phyloP scores from a whole-genome alignment of 2,113 vertebrate genomes.

The Labeo rohita region DNA sequence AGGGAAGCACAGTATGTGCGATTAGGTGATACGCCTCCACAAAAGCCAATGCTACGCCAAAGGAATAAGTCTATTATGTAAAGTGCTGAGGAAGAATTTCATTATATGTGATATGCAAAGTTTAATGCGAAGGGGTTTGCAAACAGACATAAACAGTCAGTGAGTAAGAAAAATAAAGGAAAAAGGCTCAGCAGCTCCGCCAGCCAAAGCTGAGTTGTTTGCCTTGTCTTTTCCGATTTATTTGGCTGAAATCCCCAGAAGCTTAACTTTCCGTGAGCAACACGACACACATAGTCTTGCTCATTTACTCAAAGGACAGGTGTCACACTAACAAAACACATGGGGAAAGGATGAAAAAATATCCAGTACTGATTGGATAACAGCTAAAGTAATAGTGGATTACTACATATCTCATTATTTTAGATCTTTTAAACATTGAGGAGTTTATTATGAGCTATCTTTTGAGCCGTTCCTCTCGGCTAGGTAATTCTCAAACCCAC shows the following conservation, averaged over 20 bases:
- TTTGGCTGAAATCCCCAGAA: slow-evolving; percentile 66
- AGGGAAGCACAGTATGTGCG: not conserved
- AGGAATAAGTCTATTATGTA: slow-evolving; percentile 28
- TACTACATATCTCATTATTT: slow-evolving; percentile 17
- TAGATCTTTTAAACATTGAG: slow-evolving; percentile 10
- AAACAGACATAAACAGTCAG: slow-evolving; percentile 15
- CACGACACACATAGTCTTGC: slow-evolving; percentile 39
- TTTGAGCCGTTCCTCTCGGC: not conserved
- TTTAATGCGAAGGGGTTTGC: slow-evolving; percentile 20
- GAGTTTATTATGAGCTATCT: not conserved
- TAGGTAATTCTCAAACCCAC: slow-evolving; percentile 13
- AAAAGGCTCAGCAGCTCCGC: slow-evolving; percentile 55
- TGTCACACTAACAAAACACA: slow-evolving; percentile 49
- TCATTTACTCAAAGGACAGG: slow-evolving; percentile 63
- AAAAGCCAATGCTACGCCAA: not conserved
- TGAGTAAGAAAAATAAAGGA: not conserved
- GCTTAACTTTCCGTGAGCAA: slow-evolving; percentile 62
- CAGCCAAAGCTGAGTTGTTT: slow-evolving; percentile 41
- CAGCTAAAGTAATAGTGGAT: slow-evolving; percentile 2
- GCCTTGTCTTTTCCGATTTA: slow-evolving; percentile 58
- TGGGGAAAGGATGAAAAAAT: not conserved
- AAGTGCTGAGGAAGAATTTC: slow-evolving; percentile 36
- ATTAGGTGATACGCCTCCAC: slow-evolving; percentile 37
- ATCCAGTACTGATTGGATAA: slow-evolving; percentile 10
- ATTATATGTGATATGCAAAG: slow-evolving; percentile 29